Base-by-base conservation (phyloP, 2,888 invertebrate genomes). In the Tuberolachnus salignus region DNA sequence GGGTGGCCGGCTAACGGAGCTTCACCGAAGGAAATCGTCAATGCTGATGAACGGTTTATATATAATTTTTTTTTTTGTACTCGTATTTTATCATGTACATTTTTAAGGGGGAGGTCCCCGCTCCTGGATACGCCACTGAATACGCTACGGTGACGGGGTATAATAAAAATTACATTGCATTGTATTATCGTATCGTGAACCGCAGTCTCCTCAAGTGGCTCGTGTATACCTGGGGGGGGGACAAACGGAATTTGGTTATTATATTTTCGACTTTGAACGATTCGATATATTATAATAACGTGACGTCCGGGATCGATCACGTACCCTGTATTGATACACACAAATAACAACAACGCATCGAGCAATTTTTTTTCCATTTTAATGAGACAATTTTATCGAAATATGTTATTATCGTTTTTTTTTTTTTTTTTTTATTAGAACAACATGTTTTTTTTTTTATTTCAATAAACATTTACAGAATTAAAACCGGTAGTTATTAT, bases 191-290 rank as follows among this genome's bases (percentile, higher is more conserved):
- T 70, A 55, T 44, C 42, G 55, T 42, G 16, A 55, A 21, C 42
- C 21, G 55, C 21, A 16, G 13, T 16, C 34, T 34, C 34, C 34
- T 34, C 34, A 6, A 34, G 6, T 34, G 34, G 6, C 34, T 34
- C n/a, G n/a, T n/a, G n/a, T n/a, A n/a, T 34, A 34, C 34, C 34
- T n/a, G n/a, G n/a, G n/a, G n/a, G n/a, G n/a, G n/a, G 19, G 42
- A 42, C 51, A 44, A 14, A 34, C n/a, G 69, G 34, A 34, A 70
- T 70, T 55, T 42, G 69, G 55, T 44, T 55, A n/a, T n/a, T 9
- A 14, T 70, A 34, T 55, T 21, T 69, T 70, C 57, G 70, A 57
- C 70, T 57, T 70, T 70, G 44, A 19, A 70, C 44, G 67, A 34
- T 34, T n/a, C 42, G 23, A 34, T 34, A 34, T n/a, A n/a, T n/a